Conservation (phyloP, 2,113 vertebrate genomes). For the Paradisaea rubra region DNA sequence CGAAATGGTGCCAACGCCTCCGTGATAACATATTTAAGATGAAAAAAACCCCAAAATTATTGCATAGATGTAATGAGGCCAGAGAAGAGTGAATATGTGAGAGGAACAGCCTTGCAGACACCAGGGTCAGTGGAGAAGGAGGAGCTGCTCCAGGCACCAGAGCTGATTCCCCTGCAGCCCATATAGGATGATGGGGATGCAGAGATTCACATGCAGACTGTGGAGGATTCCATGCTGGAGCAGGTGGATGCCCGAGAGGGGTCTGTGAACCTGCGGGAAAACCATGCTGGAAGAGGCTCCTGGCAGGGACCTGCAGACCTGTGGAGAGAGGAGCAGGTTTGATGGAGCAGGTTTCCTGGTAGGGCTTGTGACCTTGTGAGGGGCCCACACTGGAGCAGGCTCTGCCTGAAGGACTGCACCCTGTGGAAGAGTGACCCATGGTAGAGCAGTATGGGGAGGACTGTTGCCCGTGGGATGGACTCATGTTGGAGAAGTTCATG, state of each 20-base stretch:
- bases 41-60: not conserved
- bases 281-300: not conserved
- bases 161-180: not conserved
- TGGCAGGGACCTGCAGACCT: not conserved
- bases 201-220: not conserved
- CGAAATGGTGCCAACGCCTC: not conserved
- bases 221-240: not conserved
- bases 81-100: not conserved
- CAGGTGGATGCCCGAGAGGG: not conserved
- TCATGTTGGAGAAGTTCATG: not conserved
- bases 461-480: not conserved
- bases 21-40: not conserved
- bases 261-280: not conserved
- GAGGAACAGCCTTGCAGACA: not conserved
- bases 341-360: not conserved
- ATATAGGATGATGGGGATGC: not conserved
- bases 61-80: not conserved
- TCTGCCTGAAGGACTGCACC: not conserved
- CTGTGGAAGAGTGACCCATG: not conserved
- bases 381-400: not conserved
- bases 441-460: not conserved
- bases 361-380: not conserved
- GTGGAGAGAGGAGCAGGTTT: fast-evolving
- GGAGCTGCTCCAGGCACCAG: not conserved
- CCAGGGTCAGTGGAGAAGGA: not conserved